phyloP scores from a whole-genome alignment of 2,797 vertebrate species.

The Anabacerthia variegaticeps region DNA sequence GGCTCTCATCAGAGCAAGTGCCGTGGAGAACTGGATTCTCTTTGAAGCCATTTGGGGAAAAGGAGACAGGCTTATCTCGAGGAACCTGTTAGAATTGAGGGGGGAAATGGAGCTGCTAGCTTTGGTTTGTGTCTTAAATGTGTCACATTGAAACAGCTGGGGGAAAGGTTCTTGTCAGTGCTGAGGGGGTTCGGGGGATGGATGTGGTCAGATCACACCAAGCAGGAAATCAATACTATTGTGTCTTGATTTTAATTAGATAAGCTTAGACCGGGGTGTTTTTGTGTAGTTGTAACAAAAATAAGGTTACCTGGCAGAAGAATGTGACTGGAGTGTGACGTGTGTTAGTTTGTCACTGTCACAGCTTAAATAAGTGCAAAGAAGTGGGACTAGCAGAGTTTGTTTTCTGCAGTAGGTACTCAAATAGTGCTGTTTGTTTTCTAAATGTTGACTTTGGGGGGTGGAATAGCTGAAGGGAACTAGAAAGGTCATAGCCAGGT shows the following conservation, averaged over 20 bases:
- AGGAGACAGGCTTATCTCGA: not conserved
- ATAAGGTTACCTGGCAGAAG: not conserved
- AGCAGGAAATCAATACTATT: not conserved
- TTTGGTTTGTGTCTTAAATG: not conserved
- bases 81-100: not conserved
- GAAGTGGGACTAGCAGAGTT: not conserved
- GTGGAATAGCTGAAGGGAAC: not conserved
- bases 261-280: not conserved
- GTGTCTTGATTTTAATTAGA: not conserved
- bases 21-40: not conserved
- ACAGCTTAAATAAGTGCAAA: not conserved
- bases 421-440: not conserved
- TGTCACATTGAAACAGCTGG: not conserved
- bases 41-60: not conserved
- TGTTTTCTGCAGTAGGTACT: not conserved
- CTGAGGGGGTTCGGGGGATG: rapidly evolving
- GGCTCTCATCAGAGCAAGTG: not conserved
- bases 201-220: rapidly evolving
- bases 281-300: not conserved
- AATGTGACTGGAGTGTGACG: not conserved
- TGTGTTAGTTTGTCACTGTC: not conserved
- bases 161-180: not conserved
- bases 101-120: rapidly evolving
- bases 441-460: not conserved
- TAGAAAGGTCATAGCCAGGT: not conserved